Base-by-base conservation (phyloP, 2,797 vertebrate genomes). In the Xenopus petersii region DNA sequence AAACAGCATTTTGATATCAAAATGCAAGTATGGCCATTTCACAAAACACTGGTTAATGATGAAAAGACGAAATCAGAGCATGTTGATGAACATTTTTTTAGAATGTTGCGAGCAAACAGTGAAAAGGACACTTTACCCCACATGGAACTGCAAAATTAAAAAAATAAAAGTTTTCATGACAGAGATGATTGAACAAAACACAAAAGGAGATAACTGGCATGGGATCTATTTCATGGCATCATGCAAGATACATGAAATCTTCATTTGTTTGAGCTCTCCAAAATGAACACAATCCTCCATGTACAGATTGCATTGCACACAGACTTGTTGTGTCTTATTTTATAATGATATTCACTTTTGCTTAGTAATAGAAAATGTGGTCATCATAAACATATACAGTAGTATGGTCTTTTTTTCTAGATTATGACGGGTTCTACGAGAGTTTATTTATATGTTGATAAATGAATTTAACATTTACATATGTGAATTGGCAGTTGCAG, bases 161-260 rank as follows among this genome's bases (percentile, higher is more conserved):
- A 85, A 88, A 81, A 56, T 86, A 82, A 89, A 88, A 81, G 86
- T 86, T 85, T 81, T 84, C 82, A 86, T 86, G 87, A 88, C 83
- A 90, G 82, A 75, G 87, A 78, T 87, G 88, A 91, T 60, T 82
- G 83, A 85, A 88, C 82, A 89, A 84, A 88, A 87, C 58, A 75
- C 86, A 89, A 75, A 82, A 85, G 87, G 85, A 75, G 87, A 85
- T 61, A 86, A 88, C 86, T 88, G 86, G 88, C 84, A 86, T 83
- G 55, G 64, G 89, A 30, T 81, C 82, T 87, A 90, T 81, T 88
- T 89, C 89, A 91, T 88, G 93, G 91, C 88, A 71, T 90, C 95
- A 96, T 96, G 96, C 95, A 95, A 65, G 84, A 86, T 93, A 95
- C 93, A 94, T 93, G 92, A 92, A 94, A 96, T 95, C 93, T 94